phyloP scores from a whole-genome alignment of 2,797 vertebrate species.

The Cossypha heuglini region DNA sequence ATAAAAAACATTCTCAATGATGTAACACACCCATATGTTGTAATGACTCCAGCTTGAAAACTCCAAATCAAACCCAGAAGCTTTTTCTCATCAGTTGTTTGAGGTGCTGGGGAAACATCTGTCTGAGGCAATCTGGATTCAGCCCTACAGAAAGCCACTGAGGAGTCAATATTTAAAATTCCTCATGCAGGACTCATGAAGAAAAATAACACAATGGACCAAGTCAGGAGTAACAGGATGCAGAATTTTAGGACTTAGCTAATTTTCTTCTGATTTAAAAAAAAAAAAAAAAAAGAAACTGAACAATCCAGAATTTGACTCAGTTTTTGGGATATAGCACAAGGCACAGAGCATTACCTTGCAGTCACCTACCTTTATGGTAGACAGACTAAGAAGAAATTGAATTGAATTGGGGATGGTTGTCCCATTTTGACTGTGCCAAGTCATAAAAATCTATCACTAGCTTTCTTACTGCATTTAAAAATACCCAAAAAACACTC shows the following conservation, averaged over 20 bases:
- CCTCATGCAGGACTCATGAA: accelerated
- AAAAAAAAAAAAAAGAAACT: not conserved
- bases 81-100: not conserved
- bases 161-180: not conserved
- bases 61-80: not conserved
- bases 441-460: not conserved
- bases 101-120: not conserved
- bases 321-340: not conserved
- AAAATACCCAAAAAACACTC: not conserved
- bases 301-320: not conserved
- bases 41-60: not conserved
- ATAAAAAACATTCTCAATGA: not conserved
- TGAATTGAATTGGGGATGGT: not conserved
- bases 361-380: not conserved
- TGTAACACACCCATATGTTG: not conserved
- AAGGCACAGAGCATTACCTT: not conserved
- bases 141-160: not conserved
- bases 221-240: not conserved
- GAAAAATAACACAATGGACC: not conserved
- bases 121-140: not conserved
- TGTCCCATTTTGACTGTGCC: not conserved
- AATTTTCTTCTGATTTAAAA: not conserved
- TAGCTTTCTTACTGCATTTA: not conserved
- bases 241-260: not conserved
- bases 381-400: not conserved